Evolutionary conservation across 2,888 invertebrate genomes (phyloP).

Genomic region (Arenicola marina): DNA sequence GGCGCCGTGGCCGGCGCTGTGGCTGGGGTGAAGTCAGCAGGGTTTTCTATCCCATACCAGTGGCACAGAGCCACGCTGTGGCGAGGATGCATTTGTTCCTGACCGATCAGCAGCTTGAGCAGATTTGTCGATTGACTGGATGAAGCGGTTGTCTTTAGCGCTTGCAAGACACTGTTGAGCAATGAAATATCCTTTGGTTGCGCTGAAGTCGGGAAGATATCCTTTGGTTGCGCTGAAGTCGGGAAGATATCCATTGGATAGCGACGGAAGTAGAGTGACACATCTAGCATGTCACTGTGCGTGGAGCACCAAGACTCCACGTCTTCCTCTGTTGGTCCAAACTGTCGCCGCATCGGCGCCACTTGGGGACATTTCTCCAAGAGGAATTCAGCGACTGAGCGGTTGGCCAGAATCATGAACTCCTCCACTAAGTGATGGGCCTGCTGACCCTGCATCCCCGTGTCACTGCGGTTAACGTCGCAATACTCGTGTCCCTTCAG

Average conservation of each 20-base stretch:
- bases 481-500: constrained; percentile 46
- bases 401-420: constrained; percentile 43
- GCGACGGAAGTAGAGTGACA: neutral
- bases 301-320: constrained; percentile 10
- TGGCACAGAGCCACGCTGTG: constrained; percentile 40
- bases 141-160: no score
- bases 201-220: no score
- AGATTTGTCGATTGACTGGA: neutral
- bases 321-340: constrained; percentile 27
- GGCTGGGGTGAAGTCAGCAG: constrained; percentile 13
- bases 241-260: no score
- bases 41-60: constrained; percentile 36
- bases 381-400: constrained; percentile 42
- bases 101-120: neutral
- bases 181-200: no score
- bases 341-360: no score
- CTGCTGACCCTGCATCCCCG: constrained; percentile 17
- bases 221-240: no score
- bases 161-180: no score
- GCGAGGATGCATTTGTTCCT: constrained; percentile 39
- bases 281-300: neutral
- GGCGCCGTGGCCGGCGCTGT: no score
- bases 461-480: constrained; percentile 29
- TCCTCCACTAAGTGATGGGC: constrained; percentile 44
- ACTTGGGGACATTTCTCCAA: no score